These are phyloP conservation scores for Cecropterus lyciades DNA, from an alignment of 1,140 invertebrate genomes.

Conservation along the genomic window DNA sequence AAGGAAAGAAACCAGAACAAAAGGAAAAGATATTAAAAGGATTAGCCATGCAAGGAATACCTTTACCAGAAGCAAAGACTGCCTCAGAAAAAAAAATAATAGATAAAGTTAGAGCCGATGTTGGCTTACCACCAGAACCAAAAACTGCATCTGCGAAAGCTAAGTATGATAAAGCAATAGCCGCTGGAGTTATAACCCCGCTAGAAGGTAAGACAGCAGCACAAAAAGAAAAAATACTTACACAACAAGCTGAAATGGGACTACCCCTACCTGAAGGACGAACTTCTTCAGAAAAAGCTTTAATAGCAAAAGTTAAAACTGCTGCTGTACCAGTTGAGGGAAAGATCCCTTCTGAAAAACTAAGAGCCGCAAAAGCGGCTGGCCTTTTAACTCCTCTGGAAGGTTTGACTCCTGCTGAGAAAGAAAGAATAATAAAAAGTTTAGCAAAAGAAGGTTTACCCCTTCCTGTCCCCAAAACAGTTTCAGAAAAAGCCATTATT, in stretches of 20 bases:
- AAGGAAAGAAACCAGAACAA: no score
- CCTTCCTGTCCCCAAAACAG: slow-evolving; percentile 46
- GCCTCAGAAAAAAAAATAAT: no score
- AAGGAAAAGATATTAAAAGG: no score
- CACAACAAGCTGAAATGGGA: slow-evolving; percentile 25
- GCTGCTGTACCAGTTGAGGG: slow-evolving; percentile 4
- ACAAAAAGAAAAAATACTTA: no score
- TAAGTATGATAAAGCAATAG: no score
- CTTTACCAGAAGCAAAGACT: no score
- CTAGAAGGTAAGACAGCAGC: no score
- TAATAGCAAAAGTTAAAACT: slow-evolving; percentile 42
- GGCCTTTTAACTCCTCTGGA: slow-evolving; percentile 36
- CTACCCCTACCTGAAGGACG: slow-evolving; percentile 41
- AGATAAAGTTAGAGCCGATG: no score
- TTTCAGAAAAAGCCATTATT: slow-evolving; percentile 50
- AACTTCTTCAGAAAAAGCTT: slow-evolving; percentile 48
- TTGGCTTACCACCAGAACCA: no score
- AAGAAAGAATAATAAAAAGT: slow-evolving; percentile 51
- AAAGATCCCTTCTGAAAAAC: slow-evolving; percentile 9
- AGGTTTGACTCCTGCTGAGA: slow-evolving; percentile 48
- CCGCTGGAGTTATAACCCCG: no score
- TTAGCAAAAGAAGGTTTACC: slow-evolving; percentile 50
- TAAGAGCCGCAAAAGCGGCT: background rate
- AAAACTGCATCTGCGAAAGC: no score
- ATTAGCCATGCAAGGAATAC: no score